A percentile compares a stretch with the other conserved stretches of the same genome.
Evolutionary conservation across 2,888 invertebrate species (phyloP).

Genomic region (Lasioglossum pauxillum): DNA sequence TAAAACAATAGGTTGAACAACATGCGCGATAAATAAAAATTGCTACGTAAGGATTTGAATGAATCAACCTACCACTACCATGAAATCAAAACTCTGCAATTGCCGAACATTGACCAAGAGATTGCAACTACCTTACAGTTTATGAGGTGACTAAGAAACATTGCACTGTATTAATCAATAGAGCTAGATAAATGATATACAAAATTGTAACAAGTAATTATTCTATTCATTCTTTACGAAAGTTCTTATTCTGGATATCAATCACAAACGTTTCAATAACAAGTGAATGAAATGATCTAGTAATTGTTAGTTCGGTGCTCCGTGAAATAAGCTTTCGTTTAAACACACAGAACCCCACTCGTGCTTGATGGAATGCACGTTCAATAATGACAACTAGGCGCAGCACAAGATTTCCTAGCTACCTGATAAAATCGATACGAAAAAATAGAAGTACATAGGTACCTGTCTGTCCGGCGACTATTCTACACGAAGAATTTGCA

Average conservation of each 20-base stretch:
- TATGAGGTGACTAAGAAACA: neutral
- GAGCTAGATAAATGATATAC: neutral
- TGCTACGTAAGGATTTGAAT: neutral
- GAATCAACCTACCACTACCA: neutral
- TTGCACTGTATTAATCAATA: neutral
- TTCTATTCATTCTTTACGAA: neutral
- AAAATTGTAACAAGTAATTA: neutral
- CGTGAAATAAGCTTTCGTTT: neutral
- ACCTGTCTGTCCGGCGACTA: neutral
- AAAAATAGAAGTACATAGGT: neutral
- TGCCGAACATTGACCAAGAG: neutral
- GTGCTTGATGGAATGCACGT: neutral
- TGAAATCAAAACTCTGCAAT: neutral
- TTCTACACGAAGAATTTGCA: slow-evolving; percentile 18
- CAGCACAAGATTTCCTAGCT: neutral
- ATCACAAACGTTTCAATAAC: neutral
- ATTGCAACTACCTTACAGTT: neutral
- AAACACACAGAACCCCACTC: neutral
- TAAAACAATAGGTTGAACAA: neutral
- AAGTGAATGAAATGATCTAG: neutral
- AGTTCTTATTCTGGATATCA: neutral
- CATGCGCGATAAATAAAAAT: neutral
- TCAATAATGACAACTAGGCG: neutral
- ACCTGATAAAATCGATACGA: slow-evolving; percentile 3
- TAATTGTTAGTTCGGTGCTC: neutral